phyloP scores from a whole-genome alignment of 2,888 invertebrate species.

The Phragmatobia fuliginosa region DNA sequence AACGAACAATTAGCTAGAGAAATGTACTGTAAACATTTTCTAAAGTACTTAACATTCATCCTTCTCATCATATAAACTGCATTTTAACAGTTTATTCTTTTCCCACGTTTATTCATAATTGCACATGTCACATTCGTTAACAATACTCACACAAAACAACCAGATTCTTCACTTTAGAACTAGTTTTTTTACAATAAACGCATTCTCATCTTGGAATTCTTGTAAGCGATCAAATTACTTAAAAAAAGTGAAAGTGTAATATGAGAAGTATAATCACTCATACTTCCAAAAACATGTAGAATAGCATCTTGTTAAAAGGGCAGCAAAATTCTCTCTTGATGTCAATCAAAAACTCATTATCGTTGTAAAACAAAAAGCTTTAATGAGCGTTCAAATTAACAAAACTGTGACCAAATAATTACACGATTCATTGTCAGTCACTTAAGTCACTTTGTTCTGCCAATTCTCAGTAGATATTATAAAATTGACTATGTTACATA shows the following conservation, averaged over 20 bases:
- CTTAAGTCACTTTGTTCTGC: conserved; percentile 32
- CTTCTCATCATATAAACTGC: conserved; percentile 26
- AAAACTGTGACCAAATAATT: conserved; percentile 31
- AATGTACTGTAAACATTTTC: conserved; percentile 18
- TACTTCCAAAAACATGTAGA: conserved; percentile 37
- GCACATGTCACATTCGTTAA: conserved; percentile 29
- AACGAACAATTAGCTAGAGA: conserved; percentile 6
- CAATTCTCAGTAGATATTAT: conserved; percentile 52
- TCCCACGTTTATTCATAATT: conserved; percentile 41
- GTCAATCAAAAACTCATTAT: conserved; percentile 42
- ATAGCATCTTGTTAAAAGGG: conserved; percentile 42
- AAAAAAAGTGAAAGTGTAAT: conserved; percentile 64
- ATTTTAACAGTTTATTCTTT: conserved; percentile 16
- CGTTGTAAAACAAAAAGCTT: conserved; percentile 26
- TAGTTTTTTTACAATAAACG: conserved; percentile 36
- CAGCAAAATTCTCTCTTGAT: conserved; percentile 29
- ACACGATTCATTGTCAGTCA: conserved; percentile 30
- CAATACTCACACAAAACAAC: conserved; percentile 27
- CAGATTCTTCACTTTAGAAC: conserved; percentile 35
- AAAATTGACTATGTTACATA: conserved; percentile 54
- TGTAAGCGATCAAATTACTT: conserved; percentile 58
- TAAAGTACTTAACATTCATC: conserved; percentile 28
- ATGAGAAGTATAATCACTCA: conserved; percentile 45
- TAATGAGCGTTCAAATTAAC: conserved; percentile 25
- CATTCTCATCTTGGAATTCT: conserved; percentile 49